These are phyloP conservation scores for Halcyon smyrnensis DNA, from an alignment of 2,797 vertebrate genomes.

Conservation along the genomic window DNA sequence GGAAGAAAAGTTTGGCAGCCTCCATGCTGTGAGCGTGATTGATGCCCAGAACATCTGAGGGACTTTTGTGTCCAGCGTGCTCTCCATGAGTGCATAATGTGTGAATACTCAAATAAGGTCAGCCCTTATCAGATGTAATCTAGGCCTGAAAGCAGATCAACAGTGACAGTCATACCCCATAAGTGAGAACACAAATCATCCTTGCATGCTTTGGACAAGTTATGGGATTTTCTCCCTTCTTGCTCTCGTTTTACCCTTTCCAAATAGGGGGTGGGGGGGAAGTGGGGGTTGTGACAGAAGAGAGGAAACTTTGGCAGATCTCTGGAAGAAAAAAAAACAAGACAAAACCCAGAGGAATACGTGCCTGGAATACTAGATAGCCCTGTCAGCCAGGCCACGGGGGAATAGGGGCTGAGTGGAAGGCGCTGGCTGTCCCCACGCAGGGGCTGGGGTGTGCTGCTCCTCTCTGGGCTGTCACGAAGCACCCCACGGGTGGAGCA, in stretches of 20 bases:
- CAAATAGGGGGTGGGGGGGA: constrained; percentile 56
- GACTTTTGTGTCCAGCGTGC: constrained; percentile 88
- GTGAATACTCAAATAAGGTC: constrained; percentile 84
- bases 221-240: constrained; percentile 57
- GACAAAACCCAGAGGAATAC: constrained; percentile 68
- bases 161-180: constrained; percentile 77
- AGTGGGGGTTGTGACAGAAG: background rate
- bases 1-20: constrained; percentile 83
- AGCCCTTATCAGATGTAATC: constrained; percentile 84
- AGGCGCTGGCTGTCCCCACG: constrained; percentile 56
- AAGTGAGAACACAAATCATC: constrained; percentile 81
- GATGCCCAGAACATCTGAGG: constrained; percentile 87
- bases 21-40: constrained; percentile 87
- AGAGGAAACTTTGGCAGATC: constrained; percentile 68
- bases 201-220: constrained; percentile 60
- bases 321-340: background rate
- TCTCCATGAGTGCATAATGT: constrained; percentile 83
- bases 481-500: constrained; percentile 40
- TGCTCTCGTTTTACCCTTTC: constrained; percentile 54
- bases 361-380: constrained; percentile 81
- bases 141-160: constrained; percentile 79
- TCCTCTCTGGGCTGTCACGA: constrained; percentile 63
- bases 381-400: background rate
- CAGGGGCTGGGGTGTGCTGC: constrained; percentile 21
- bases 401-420: constrained; percentile 63